phyloP scores from a whole-genome alignment of 2,888 invertebrate genomes.

The Torymus texanus region DNA sequence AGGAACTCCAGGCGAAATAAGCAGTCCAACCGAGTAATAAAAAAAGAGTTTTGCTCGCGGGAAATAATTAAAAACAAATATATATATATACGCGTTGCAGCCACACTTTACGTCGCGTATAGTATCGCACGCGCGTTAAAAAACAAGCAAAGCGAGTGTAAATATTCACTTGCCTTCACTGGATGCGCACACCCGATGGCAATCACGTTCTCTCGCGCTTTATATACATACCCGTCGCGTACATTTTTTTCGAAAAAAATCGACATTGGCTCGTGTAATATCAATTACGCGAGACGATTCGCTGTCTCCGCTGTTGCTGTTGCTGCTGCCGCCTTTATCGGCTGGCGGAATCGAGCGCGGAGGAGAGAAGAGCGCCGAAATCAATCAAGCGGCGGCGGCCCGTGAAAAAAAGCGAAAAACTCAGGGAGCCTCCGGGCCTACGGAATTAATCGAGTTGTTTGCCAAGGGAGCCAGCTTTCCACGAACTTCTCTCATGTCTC shows the following conservation, averaged over 20 bases:
- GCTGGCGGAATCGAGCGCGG: constrained; percentile 18
- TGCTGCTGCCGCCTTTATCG: constrained; percentile 20
- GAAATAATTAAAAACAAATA: constrained; percentile 49
- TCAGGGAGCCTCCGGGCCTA: constrained; percentile 9
- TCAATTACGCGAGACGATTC: constrained; percentile 41
- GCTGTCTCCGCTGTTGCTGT: not conserved
- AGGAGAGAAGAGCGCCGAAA: constrained; percentile 34
- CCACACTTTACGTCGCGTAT: not conserved
- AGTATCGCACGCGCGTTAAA: not conserved
- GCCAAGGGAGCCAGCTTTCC: constrained; percentile 33
- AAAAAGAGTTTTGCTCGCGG: constrained; percentile 27
- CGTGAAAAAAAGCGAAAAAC: constrained; percentile 25
- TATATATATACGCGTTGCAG: constrained; percentile 36
- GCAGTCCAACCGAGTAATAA: not conserved
- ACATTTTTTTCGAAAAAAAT: constrained; percentile 7
- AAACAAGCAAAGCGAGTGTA: constrained; percentile 22
- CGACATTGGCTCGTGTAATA: constrained; percentile 30
- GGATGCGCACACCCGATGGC: not conserved
- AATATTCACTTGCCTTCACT: constrained; percentile 16
- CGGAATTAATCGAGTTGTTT: constrained; percentile 47
- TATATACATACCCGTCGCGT: too few species aligned
- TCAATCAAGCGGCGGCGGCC: constrained; percentile 34
- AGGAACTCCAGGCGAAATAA: not conserved
- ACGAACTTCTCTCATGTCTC: not conserved
- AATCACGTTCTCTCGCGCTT: too few species aligned